Evolutionary conservation across 2,113 vertebrate genomes (phyloP), one percentile per base, ranked within the genome.

Genomic region (Misgurnus mizolepis): DNA sequence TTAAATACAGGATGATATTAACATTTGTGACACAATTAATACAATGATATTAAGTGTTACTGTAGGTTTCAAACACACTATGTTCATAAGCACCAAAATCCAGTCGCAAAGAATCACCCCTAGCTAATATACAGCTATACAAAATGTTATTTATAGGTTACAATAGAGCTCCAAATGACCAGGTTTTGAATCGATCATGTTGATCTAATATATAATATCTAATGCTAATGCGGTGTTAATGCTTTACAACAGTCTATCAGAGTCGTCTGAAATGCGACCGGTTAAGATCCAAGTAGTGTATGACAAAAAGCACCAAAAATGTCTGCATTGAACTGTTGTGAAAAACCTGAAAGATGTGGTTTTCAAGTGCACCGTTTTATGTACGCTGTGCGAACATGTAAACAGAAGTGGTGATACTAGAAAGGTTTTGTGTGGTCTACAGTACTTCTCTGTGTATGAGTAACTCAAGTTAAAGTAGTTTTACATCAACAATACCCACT

Each of bases 221-320:
- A 10, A 6, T 47, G 6, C 47, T 27, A 27, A 50, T 68, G 67
- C 45, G 40, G 22, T 8, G 67, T 45, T 84, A 80, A 78, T 78
- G 74, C 79, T 72, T 66, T 75, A 55, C 3, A 68, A 40, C 55
- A 78, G 69, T 61, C 41, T 43, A 79, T 66, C 53, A 27, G 17
- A 67, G 71, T 43, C 43, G 58, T 70, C 18, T 61, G 47, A 12
- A 68, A 47, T 64, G 47, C 11, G 9, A 79, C 67, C n/a, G 15
- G 9, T 70, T 76, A 6, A 70, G 47, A 72, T 66, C 34, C 8
- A 53, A 70, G 67, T 76, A 80, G 71, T 60, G 74, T 71, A 66
- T 34, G 0, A 14, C 43, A 22, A 60, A 71, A 67, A 84, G 83
- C 83, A 84, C 83, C 83, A 84, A 62, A 82, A 61, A 66, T 34